A percentile compares a stretch with the other conserved stretches of the same genome.
Conservation (phyloP, 2,888 invertebrate species). For the Geotrupes spiniger region DNA sequence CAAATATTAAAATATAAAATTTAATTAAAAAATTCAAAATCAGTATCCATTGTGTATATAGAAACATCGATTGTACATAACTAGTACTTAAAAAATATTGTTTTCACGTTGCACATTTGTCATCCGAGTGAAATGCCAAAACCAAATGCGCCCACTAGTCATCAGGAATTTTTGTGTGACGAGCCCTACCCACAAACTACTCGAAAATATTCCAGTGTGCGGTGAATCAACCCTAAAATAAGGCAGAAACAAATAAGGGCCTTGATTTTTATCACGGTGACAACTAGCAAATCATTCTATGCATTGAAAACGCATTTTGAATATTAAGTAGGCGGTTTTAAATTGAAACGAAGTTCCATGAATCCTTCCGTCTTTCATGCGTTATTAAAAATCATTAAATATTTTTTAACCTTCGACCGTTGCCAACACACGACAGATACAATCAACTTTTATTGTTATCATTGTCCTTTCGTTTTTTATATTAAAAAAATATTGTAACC, state of each 20-base stretch:
- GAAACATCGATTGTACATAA: too few species aligned
- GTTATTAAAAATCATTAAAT: neutral
- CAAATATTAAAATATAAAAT: too few species aligned
- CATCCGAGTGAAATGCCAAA: too few species aligned
- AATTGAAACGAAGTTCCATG: neutral
- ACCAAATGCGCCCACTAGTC: neutral
- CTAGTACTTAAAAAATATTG: too few species aligned
- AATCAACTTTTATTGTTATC: too few species aligned
- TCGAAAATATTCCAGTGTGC: conserved; percentile 5
- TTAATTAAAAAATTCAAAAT: too few species aligned
- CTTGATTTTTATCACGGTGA: conserved; percentile 5
- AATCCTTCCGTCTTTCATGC: conserved; percentile 4
- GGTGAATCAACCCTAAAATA: conserved; percentile 6
- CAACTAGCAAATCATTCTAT: neutral
- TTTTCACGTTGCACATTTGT: too few species aligned
- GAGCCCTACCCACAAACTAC: conserved; percentile 2
- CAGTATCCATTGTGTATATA: too few species aligned
- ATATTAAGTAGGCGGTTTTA: neutral
- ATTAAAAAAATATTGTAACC: too few species aligned
- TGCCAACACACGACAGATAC: neutral
- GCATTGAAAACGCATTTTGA: neutral
- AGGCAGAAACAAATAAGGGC: conserved; percentile 4
- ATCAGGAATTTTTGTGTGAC: conserved; percentile 4
- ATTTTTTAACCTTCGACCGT: conserved; percentile 2
- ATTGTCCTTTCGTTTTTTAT: too few species aligned